Percentiles rank a stretch among this genome's conserved stretches.
phyloP scores from a whole-genome alignment of 2,888 invertebrate genomes.

The Epiblema foenella region DNA sequence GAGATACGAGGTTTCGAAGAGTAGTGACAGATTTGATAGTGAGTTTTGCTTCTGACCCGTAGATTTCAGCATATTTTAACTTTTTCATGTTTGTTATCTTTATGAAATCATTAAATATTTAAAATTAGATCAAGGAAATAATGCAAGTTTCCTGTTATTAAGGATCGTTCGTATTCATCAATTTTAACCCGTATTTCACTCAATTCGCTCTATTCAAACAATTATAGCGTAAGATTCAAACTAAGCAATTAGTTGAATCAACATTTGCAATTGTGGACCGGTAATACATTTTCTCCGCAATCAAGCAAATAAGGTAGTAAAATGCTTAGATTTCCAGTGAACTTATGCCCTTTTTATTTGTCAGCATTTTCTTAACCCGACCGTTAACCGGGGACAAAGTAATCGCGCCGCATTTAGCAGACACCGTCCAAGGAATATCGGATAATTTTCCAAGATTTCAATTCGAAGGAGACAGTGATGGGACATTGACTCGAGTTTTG shows the following conservation, averaged over 20 bases:
- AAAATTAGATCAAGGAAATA: too few species aligned
- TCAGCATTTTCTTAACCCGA: slow-evolving; percentile 29
- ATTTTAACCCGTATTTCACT: background rate
- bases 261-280: slow-evolving; percentile 10
- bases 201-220: background rate
- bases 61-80: too few species aligned
- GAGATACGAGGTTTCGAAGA: too few species aligned
- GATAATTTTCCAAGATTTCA: slow-evolving; percentile 42
- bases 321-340: background rate
- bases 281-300: slow-evolving; percentile 9
- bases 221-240: background rate
- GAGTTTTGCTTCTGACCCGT: too few species aligned
- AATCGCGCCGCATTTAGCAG: slow-evolving; percentile 34
- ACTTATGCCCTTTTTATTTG: background rate
- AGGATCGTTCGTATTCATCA: too few species aligned
- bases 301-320: background rate
- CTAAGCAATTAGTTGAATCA: slow-evolving; percentile 16
- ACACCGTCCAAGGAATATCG: slow-evolving; percentile 37
- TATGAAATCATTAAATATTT: too few species aligned
- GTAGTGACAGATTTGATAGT: too few species aligned
- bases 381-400: slow-evolving; percentile 33
- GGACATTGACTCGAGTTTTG: slow-evolving; percentile 3
- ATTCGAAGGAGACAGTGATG: slow-evolving; percentile 29
- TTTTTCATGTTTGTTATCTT: too few species aligned
- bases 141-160: too few species aligned